Conservation (phyloP, 2,888 invertebrate species). For the Anodontia alba region DNA sequence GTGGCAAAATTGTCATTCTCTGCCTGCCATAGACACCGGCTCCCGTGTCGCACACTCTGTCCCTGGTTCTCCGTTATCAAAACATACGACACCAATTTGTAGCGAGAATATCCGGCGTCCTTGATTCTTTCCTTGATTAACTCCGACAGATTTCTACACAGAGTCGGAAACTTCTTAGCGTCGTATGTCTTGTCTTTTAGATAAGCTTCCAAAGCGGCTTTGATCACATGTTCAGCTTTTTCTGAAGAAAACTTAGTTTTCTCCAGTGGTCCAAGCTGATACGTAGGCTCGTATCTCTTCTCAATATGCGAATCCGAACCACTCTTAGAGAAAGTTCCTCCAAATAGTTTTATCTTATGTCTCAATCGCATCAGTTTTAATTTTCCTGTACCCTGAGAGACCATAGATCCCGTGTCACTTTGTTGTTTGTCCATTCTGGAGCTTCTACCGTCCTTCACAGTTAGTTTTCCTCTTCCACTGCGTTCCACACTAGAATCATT, state of each 20-base stretch:
- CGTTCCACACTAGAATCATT: not conserved
- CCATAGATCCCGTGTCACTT: conserved; percentile 53
- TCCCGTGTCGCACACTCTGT: conserved; percentile 69
- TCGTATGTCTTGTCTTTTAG: conserved; percentile 73
- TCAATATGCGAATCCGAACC: conserved; percentile 61
- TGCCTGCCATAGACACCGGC: conserved; percentile 74
- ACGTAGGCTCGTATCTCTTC: conserved; percentile 71
- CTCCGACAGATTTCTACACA: conserved; percentile 75
- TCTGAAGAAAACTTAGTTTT: conserved; percentile 58
- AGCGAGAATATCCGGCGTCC: conserved; percentile 66
- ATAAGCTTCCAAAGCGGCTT: conserved; percentile 66
- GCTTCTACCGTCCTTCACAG: not conserved
- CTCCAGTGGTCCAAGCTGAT: conserved; percentile 66
- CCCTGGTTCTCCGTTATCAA: conserved; percentile 71
- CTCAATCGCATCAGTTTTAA: conserved; percentile 58
- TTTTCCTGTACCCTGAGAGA: conserved; percentile 41
- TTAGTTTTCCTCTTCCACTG: not conserved
- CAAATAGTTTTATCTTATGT: conserved; percentile 65
- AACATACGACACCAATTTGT: conserved; percentile 74
- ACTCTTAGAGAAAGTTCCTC: conserved; percentile 60
- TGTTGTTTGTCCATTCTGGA: conserved; percentile 13
- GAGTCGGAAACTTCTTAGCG: conserved; percentile 68
- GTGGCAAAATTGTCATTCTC: conserved; percentile 73
- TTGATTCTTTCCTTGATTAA: conserved; percentile 76
- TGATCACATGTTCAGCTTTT: conserved; percentile 72